Base-by-base conservation (phyloP, 2,888 invertebrate species). In the Sesamia inferens region DNA sequence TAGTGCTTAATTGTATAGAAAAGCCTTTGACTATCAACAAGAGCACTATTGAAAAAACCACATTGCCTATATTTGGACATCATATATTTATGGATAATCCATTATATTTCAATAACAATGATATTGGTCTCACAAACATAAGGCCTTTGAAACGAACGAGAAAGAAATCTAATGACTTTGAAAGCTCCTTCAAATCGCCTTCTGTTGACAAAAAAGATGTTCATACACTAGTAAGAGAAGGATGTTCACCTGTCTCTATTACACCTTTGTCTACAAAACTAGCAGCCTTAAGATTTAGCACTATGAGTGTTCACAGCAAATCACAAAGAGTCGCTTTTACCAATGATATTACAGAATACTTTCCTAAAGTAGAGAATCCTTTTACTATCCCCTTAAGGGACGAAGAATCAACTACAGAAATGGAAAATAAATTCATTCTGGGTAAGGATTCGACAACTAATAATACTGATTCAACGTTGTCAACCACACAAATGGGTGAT, bases 251-350 rank as follows among this genome's bases (percentile, higher is more conserved):
- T 61, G 92, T 95, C 10, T 96, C 96, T 74, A 94, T 97, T 44
- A 97, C 97, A 42, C 97, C 97, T 78, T 92, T 97, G 86, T 97
- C 97, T 77, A 94, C 95, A 74, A 96, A 96, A 87, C 91, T 97
- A 85, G 96, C 97, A 75, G 97, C 96, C 82, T 89, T 97, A 82
- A 95, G 96, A 86, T 97, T 97, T 88, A 97, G 96, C 86, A 94
- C 96, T 75, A 94, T 96, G 89, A 96, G 95, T 86, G 92, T 94
- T 63, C 93, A 96, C 86, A 91, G 90, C 68, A 92, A 93, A 85
- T 91, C 94, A 65, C 91, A 93, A 89, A 91, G 93, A 85, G 84
- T 87, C 22, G 83, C 89, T 70, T 92, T 90, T 69, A 89, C 87
- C 11, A 94, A 95, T 74, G 94, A 97, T 79, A 94, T 96, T 0